Evolutionary conservation across 2,888 invertebrate species (phyloP), one percentile per base, ranked within the genome.

Genomic region (Slavum lentiscoides): DNA sequence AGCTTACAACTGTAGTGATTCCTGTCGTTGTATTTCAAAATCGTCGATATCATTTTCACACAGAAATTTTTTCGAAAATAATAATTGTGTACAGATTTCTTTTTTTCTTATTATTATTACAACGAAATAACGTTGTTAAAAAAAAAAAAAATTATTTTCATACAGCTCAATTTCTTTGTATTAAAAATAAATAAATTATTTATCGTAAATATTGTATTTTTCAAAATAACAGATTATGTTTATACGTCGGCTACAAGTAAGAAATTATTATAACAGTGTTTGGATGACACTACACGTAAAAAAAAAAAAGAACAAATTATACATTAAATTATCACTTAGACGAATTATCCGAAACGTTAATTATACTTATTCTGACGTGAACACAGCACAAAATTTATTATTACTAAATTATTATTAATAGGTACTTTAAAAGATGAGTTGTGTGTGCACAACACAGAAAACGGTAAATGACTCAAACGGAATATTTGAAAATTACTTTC

Each of bases 401-500:
- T 30, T 30, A 30, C 30, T 30, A 30, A 30, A 30, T 30, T 30
- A 30, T 30, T 30, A 30, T n/a, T n/a, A n/a, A n/a, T n/a, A n/a
- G n/a, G 7, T n/a, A 11, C 19, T 9, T 49, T 53, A 58, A 58
- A 59, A 72, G 2, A 39, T 72, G 21, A 21, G 72, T 72, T 72
- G 21, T 21, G 30, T 4, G 39, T 21, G n/a, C 2, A 73, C 11
- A n/a, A 11, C 21, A 39, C 11, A 43, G 7, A 43, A 1, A 61
- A 61, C 58, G 21, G 43, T 11, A 49, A 21, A 73, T 49, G 23
- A 73, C 21, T 7, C 13, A 13, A 62, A 4, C 4, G n/a, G 30
- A 30, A 74, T 74, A 62, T 62, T 7, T n/a, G 53, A 62, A 62
- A 62, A 23, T 62, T 62, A 64, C 74, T 74, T 74, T 53, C 30